phyloP scores from a whole-genome alignment of 1,140 invertebrate species.

The Musca domestica region DNA sequence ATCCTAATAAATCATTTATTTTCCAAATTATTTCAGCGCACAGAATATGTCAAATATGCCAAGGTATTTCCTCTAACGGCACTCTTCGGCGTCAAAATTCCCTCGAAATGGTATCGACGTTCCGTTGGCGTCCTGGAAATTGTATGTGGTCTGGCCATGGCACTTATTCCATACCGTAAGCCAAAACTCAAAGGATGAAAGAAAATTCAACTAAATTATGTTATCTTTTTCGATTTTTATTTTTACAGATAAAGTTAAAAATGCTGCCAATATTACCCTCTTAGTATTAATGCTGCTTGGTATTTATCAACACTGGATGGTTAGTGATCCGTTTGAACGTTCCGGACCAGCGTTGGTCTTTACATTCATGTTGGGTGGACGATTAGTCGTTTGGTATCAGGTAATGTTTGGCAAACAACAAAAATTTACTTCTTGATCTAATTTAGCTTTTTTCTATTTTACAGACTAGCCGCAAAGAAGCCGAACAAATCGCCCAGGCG shows the following conservation, averaged over 20 bases:
- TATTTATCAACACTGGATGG: constrained; percentile 89
- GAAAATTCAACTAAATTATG: constrained; percentile 26
- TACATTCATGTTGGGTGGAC: constrained; percentile 90
- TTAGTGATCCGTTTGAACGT: constrained; percentile 89
- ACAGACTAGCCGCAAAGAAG: constrained; percentile 61
- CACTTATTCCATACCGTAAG: constrained; percentile 85
- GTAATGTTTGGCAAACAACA: constrained; percentile 18
- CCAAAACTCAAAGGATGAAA: constrained; percentile 21
- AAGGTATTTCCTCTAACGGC: constrained; percentile 92
- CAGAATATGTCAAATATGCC: constrained; percentile 94
- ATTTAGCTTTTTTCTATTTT: constrained; percentile 46
- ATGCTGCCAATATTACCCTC: constrained; percentile 79
- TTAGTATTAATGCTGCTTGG: constrained; percentile 82
- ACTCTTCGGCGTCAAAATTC: constrained; percentile 80
- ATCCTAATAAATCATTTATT: not conserved
- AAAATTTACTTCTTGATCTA: constrained; percentile 5
- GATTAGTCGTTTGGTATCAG: constrained; percentile 73
- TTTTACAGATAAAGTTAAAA: constrained; percentile 81
- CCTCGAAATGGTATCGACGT: constrained; percentile 90
- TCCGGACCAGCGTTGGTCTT: constrained; percentile 92
- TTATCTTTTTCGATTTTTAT: not conserved
- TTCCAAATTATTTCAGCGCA: constrained; percentile 69
- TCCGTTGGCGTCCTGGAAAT: constrained; percentile 86
- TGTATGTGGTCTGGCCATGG: constrained; percentile 82
- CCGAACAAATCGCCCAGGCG: constrained; percentile 53